These are phyloP conservation scores for Anas platyrhynchos DNA, from an alignment of 2,113 vertebrate genomes.

Conservation along the genomic window DNA sequence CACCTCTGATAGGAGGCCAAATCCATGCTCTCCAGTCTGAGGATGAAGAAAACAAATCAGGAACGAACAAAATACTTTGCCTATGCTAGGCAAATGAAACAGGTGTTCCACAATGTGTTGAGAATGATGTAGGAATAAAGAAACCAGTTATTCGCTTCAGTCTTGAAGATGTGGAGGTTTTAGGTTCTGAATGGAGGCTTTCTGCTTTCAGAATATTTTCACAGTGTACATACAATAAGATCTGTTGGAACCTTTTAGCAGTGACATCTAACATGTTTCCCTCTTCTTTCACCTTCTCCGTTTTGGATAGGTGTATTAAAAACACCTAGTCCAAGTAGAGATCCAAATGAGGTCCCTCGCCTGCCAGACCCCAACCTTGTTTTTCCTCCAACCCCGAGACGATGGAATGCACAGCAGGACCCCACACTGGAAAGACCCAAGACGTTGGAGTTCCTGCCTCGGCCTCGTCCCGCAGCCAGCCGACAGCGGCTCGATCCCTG, in stretches of 20 bases:
- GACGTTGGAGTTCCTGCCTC: slow-evolving; percentile 92
- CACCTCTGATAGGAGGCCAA: neutral
- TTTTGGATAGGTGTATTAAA: slow-evolving; percentile 75
- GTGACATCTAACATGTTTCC: slow-evolving; percentile 49
- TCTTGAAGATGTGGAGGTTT: neutral
- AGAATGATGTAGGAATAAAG: neutral
- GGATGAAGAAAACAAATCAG: neutral
- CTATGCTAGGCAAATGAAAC: neutral
- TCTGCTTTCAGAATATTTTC: slow-evolving; percentile 16
- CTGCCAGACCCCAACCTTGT: slow-evolving; percentile 92
- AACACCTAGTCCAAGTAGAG: slow-evolving; percentile 83
- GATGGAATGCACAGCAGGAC: slow-evolving; percentile 83
- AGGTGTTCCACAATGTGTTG: neutral
- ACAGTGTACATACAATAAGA: neutral
- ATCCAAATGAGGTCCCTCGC: slow-evolving; percentile 86
- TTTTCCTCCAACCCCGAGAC: slow-evolving; percentile 92
- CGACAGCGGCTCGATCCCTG: slow-evolving; percentile 87
- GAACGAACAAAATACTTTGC: neutral
- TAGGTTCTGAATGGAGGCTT: neutral
- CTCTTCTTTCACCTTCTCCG: slow-evolving; percentile 18
- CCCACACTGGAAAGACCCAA: slow-evolving; percentile 91
- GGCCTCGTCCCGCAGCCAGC: slow-evolving; percentile 90
- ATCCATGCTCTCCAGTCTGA: neutral
- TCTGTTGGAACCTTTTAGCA: slow-evolving; percentile 3
- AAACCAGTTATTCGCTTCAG: neutral